Evolutionary conservation across 1,140 invertebrate genomes (phyloP), one percentile per base, ranked within the genome.

Genomic region (Drosophila pectinifera): DNA sequence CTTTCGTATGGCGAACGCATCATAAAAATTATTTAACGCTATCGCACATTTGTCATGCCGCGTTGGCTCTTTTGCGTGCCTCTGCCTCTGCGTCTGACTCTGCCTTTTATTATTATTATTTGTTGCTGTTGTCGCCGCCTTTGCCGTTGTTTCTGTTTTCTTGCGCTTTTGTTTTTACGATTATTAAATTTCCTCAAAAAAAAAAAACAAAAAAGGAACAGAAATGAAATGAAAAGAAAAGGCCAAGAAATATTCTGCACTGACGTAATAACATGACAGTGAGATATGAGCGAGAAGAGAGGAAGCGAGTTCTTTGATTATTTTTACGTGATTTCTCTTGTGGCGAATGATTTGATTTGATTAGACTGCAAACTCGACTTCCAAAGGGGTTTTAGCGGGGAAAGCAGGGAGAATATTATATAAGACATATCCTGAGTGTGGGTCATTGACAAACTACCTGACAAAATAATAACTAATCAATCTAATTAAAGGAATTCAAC

Each of bases 1-100:
- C 49, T 84, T 80, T 78, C 31, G 31, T 86, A 86, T 78, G 61
- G 62, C 78, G 70, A 82, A 78, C 74, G 78, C 82, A 88, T 86
- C 83, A 76, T 79, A 86, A 86, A 86, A 88, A 86, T 86, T 86
- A 88, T 88, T 86, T 88, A 88, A 88, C 83, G 84, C 82, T 86
- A 86, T 88, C 82, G 64, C 82, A 86, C 81, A 85, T 85, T 85
- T 85, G 82, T 86, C 82, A 86, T 81, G 78, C 78, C 82, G 82
- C 78, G 78, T 81, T 85, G 73, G 74, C 68, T 85, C 78, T 81
- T 85, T 80, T 64, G 36, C 59, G 57, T 67, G 46, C 56, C 59
- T 53, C 49, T 57, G 31, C 31, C 31, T 14, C 28, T 51, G 28
- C 18, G 11, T 54, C 28, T 54, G 58, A 56, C 28, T 51, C 41